Conservation (phyloP, 2,797 vertebrate genomes). For the Echiichthys vipera region DNA sequence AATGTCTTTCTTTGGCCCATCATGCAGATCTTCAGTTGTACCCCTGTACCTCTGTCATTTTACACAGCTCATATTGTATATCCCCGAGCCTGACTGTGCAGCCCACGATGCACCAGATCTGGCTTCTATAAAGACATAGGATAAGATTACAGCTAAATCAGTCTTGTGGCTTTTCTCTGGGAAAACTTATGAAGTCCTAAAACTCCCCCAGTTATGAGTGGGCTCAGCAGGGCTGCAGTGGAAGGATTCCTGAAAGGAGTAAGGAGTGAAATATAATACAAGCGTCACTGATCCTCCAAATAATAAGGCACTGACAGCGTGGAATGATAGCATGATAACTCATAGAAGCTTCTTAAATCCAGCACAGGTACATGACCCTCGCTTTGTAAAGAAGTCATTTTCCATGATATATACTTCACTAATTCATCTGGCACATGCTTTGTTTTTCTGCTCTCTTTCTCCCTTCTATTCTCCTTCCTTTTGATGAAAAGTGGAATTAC, state of each 20-base stretch:
- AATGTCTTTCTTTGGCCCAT: conserved; percentile 48
- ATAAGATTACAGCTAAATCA: conserved; percentile 88
- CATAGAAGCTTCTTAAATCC: conserved; percentile 89
- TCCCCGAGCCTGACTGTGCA: conserved; percentile 50
- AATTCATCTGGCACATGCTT: conserved; percentile 91
- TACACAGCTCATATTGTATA: conserved; percentile 66
- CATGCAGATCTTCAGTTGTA: conserved; percentile 41
- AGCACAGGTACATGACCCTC: conserved; percentile 91
- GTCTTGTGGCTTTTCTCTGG: conserved; percentile 85
- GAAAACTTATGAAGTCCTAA: conserved; percentile 90
- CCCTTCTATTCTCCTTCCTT: conserved; percentile 26
- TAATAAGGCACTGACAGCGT: conserved; percentile 94
- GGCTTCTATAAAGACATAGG: conserved; percentile 87
- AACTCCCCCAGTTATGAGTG: conserved; percentile 83
- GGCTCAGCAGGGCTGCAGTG: conserved; percentile 81
- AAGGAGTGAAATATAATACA: conserved; percentile 86
- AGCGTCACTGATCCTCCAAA: conserved; percentile 91
- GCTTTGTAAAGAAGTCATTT: conserved; percentile 92
- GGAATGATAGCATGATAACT: conserved; percentile 97
- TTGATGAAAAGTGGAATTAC: conserved; percentile 87
- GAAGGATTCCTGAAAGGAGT: conserved; percentile 69
- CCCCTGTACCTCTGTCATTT: conserved; percentile 67
- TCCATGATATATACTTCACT: conserved; percentile 82
- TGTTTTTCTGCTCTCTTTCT: conserved; percentile 50
- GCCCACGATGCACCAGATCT: conserved; percentile 77